These are phyloP conservation scores for Hypocryptadius cinnamomeus DNA, from an alignment of 2,113 vertebrate species.

Conservation along the genomic window DNA sequence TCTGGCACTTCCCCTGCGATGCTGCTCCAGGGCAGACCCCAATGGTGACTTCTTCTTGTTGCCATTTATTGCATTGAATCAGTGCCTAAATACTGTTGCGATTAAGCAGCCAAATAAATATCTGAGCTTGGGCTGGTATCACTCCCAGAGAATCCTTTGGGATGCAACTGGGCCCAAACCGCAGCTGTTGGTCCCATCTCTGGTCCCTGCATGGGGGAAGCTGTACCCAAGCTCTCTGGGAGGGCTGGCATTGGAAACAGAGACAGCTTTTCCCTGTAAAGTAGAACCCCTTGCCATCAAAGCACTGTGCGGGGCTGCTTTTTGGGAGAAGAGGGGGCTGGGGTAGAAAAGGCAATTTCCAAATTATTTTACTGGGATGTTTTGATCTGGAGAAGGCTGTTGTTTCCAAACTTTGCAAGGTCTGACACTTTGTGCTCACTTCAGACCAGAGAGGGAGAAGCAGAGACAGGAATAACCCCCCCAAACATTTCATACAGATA, in stretches of 20 bases:
- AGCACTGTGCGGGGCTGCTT: background rate
- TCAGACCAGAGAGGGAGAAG: background rate
- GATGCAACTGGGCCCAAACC: background rate
- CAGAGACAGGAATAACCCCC: background rate
- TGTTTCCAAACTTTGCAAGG: background rate
- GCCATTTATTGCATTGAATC: background rate
- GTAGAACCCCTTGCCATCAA: background rate
- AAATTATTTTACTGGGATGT: background rate
- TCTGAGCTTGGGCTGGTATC: background rate
- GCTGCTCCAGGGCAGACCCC: background rate
- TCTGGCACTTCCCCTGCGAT: background rate
- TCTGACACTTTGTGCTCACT: background rate
- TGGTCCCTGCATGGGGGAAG: background rate
- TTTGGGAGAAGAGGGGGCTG: background rate
- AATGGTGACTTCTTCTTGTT: background rate
- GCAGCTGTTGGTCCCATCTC: rapidly evolving
- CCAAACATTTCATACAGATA: background rate
- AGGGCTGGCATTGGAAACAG: background rate
- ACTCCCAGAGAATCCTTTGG: background rate
- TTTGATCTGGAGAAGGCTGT: background rate
- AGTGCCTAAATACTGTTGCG: background rate
- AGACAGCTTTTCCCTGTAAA: background rate
- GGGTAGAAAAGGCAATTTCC: background rate
- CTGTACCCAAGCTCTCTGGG: background rate
- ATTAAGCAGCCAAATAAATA: background rate